Evolutionary conservation across 2,797 vertebrate species (phyloP), one percentile per base, ranked within the genome.

Genomic region (Phoxinus dragarum): DNA sequence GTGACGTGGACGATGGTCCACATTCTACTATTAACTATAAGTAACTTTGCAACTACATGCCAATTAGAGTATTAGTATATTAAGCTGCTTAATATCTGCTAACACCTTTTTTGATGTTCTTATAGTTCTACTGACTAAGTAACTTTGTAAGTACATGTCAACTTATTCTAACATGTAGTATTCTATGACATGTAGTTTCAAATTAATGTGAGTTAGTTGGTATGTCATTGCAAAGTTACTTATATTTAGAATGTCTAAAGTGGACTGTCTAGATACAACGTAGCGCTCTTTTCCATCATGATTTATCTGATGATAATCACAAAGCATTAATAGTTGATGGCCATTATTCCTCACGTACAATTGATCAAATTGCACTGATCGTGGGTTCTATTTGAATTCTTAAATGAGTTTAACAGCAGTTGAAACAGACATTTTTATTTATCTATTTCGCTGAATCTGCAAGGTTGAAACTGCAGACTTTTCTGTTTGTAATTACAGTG

Each of bases 391-490:
- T 82, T 74, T 67, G 83, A 31, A 67, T 31, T 78, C 44, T 78
- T 47, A 31, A 59, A 23, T 31, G 36, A 12, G n/a, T 75, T 73
- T 64, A 66, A 76, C 34, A 7, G 14, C 12, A 38, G 14, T 73
- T 73, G 36, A 81, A 84, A 85, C 47, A 16, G 79, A 69, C 52
- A 79, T 49, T 54, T 75, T 49, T 64, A 85, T 80, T 80, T 56
- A 81, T 86, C 68, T 86, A 64, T 72, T 85, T 69, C 19, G 38
- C 84, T 86, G 76, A 52, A 81, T 64, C 38, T 82, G 54, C 87
- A 82, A 82, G 87, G 88, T 88, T 90, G 87, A 85, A 87, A 75
- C 77, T 82, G 88, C 82, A 88, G 71, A 78, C 52, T 71, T 85
- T 84, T 89, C 81, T 84, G 69, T 84, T 82, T 75, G 64, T 83